Percentiles rank a stretch among this genome's conserved stretches.
These are phyloP conservation scores for Hanleya hanleyi DNA, from an alignment of 2,888 invertebrate species.

Conservation along the genomic window DNA sequence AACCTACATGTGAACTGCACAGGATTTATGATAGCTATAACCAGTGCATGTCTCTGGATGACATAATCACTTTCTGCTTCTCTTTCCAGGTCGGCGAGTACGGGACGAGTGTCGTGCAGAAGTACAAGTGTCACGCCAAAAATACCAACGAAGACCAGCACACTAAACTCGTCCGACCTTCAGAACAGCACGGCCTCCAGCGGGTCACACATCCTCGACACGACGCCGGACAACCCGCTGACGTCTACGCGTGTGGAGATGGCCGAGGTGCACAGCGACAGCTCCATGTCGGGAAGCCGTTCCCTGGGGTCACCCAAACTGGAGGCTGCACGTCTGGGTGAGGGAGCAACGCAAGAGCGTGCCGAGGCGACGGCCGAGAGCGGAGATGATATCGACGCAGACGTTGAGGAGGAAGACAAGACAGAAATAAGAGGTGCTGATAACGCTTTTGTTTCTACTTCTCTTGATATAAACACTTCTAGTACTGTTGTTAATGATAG, in stretches of 20 bases:
- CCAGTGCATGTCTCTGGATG: not conserved
- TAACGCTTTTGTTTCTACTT: slow-evolving; percentile 10
- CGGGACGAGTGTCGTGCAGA: slow-evolving; percentile 67
- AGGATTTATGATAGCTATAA: not conserved
- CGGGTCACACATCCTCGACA: slow-evolving; percentile 68
- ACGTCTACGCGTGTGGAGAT: slow-evolving; percentile 53
- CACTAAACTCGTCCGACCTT: slow-evolving; percentile 68
- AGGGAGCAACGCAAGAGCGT: slow-evolving; percentile 14
- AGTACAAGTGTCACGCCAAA: slow-evolving; percentile 72
- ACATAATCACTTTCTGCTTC: slow-evolving; percentile 15
- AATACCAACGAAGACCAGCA: slow-evolving; percentile 62
- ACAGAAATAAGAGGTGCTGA: slow-evolving; percentile 45
- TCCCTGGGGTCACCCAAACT: slow-evolving; percentile 65
- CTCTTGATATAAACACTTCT: not conserved
- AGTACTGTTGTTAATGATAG: not conserved
- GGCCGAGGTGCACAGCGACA: slow-evolving; percentile 65
- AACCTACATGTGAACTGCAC: slow-evolving; percentile 7
- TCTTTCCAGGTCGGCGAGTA: slow-evolving; percentile 65
- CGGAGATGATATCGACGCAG: slow-evolving; percentile 27
- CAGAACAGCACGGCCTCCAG: slow-evolving; percentile 67
- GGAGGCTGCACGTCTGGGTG: slow-evolving; percentile 31
- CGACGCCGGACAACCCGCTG: slow-evolving; percentile 30
- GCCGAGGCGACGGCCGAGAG: slow-evolving; percentile 33
- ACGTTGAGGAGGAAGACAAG: slow-evolving; percentile 30
- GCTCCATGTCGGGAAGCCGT: slow-evolving; percentile 65